Base-by-base conservation (phyloP, 2,797 vertebrate genomes). In the Carapus acus region DNA sequence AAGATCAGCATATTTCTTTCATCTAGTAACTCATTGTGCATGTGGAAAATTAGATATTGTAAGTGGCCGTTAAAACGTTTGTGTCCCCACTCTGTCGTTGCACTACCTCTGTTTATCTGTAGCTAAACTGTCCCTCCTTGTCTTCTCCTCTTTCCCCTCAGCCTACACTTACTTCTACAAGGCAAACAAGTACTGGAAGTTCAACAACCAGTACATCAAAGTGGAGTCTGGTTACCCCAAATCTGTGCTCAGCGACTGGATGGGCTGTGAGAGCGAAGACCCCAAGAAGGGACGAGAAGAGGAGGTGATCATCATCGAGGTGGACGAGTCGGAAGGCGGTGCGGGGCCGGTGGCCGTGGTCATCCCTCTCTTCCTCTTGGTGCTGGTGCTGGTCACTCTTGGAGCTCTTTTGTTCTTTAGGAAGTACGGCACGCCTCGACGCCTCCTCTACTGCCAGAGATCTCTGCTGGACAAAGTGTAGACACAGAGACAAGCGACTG, bases 81-180 rank as follows among this genome's bases (percentile, higher is more conserved):
- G n/a, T n/a, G n/a, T n/a, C n/a, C n/a, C n/a, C n/a, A n/a, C n/a
- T n/a, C n/a, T n/a, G n/a, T n/a, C n/a, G n/a, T n/a, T n/a, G n/a
- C n/a, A n/a, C n/a, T n/a, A n/a, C n/a, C n/a, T n/a, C n/a, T n/a
- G n/a, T n/a, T n/a, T n/a, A n/a, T n/a, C n/a, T n/a, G 6, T 33
- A 33, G 31, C 31, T 33, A 11, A 43, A 43, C 49, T 2, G 9
- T 20, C 49, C 8, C 31, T 33, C 31, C 14, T 8, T 13, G 41
- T 53, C 37, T 42, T 15, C 29, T 39, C n/a, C 36, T 39, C 39
- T 2, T n/a, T 52, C 42, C 39, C 55, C 29, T 6, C 80, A 96
- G 93, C 85, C 23, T 92, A 91, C 88, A 94, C 92, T 0, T 94
- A 94, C 62, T 96, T 96, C 83, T 94, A 94, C 85, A 96, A 94